These are phyloP conservation scores for Jacana jacana DNA, from an alignment of 2,113 vertebrate species.

Conservation along the genomic window DNA sequence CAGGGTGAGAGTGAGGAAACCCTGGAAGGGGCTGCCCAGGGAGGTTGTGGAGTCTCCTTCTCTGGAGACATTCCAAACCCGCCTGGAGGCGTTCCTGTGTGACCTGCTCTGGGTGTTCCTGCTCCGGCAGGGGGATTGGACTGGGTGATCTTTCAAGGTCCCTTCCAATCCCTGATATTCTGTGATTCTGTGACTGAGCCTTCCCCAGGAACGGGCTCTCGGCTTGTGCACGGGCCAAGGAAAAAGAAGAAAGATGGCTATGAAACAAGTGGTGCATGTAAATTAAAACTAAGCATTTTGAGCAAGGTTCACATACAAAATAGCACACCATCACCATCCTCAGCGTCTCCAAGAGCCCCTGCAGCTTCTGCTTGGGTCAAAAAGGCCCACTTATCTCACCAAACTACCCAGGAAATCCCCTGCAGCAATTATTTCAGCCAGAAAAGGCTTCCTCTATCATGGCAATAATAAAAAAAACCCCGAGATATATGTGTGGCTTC, in stretches of 20 bases:
- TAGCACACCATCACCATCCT: neutral
- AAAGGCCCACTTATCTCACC: neutral
- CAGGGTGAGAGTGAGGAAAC: too few species aligned
- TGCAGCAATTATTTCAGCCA: neutral
- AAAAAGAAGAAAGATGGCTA: neutral
- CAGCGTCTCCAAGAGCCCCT: neutral
- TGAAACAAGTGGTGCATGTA: accelerated
- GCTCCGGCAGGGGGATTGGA: too few species aligned
- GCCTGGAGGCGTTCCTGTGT: too few species aligned
- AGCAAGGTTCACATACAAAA: accelerated
- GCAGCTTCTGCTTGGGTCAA: neutral
- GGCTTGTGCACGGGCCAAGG: neutral
- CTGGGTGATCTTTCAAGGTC: too few species aligned
- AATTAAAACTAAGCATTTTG: neutral
- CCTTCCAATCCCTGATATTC: too few species aligned
- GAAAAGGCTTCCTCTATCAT: neutral
- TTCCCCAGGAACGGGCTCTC: neutral
- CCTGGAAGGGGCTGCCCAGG: too few species aligned
- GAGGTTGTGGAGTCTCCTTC: too few species aligned
- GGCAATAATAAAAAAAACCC: neutral
- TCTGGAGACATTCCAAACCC: too few species aligned
- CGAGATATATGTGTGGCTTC: neutral
- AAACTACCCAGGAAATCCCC: neutral
- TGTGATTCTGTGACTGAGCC: too few species aligned
- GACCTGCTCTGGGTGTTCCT: too few species aligned